These are phyloP conservation scores for Dryas iulia DNA, from an alignment of 1,140 invertebrate genomes.

Conservation along the genomic window DNA sequence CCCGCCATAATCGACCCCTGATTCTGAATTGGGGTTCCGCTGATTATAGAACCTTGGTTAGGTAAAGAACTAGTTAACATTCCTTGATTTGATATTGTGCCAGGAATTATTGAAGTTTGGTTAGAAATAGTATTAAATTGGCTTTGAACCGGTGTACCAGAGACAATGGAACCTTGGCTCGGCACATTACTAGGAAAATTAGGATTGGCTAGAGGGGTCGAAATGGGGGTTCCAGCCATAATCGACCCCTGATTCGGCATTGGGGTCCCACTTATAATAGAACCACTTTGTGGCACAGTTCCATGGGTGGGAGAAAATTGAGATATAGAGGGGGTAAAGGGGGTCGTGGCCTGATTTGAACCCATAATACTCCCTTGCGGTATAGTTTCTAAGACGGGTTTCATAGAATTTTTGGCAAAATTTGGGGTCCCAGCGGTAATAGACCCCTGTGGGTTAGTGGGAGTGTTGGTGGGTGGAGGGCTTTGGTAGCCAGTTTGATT, in stretches of 20 bases:
- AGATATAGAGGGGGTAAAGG: conserved; percentile 43
- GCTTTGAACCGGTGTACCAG: conserved; percentile 8
- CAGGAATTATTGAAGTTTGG: conserved; percentile 31
- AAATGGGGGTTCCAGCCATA: conserved; percentile 8
- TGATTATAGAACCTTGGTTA: conserved; percentile 23
- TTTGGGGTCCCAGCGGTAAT: conserved; percentile 60
- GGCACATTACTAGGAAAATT: background rate
- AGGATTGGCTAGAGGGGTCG: background rate
- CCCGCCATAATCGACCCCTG: conserved; percentile 11
- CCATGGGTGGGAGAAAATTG: conserved; percentile 49
- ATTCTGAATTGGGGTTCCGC: conserved; percentile 13
- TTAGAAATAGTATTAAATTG: conserved; percentile 11
- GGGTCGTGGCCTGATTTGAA: conserved; percentile 40
- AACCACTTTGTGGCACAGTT: conserved; percentile 22
- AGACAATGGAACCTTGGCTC: conserved; percentile 16
- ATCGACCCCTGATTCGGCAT: conserved; percentile 22
- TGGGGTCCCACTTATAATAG: conserved; percentile 30
- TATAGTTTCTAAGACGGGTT: conserved; percentile 60
- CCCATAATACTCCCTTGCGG: conserved; percentile 63
- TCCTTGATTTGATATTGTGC: conserved; percentile 8
- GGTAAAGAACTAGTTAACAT: background rate
- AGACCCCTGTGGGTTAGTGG: conserved; percentile 44
- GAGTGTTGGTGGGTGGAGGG: conserved; percentile 31
- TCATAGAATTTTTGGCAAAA: conserved; percentile 52
- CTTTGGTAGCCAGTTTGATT: conserved; percentile 38